Conservation (phyloP, 2,888 invertebrate species). For the Digitonthophagus gazella region DNA sequence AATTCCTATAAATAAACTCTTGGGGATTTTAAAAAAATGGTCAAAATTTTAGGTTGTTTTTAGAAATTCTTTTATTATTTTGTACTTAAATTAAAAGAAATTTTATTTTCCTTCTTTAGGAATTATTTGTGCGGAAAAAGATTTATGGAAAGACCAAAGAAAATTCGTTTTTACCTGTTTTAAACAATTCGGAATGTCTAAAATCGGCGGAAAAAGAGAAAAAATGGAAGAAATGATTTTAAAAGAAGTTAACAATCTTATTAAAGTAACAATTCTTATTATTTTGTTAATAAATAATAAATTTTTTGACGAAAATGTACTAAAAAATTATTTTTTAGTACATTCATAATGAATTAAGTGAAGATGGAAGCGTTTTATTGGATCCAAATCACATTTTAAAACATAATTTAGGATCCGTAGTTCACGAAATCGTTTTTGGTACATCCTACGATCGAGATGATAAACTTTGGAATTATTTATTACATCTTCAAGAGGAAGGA, state of each 20-base stretch:
- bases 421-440: constrained; percentile 78
- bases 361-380: constrained; percentile 38
- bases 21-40: too few species aligned
- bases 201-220: constrained; percentile 60
- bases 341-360: constrained; percentile 27
- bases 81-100: neutral
- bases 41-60: too few species aligned
- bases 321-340: constrained; percentile 26
- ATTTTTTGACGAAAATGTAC: neutral
- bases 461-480: constrained; percentile 73
- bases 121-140: constrained; percentile 78
- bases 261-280: constrained; percentile 56
- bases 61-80: neutral
- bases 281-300: neutral
- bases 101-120: constrained; percentile 55
- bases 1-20: too few species aligned
- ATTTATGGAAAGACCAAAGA: constrained; percentile 79
- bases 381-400: constrained; percentile 59
- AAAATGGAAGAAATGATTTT: constrained; percentile 66
- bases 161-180: constrained; percentile 70
- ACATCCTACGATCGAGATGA: constrained; percentile 67
- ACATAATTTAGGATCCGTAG: constrained; percentile 74
- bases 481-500: constrained; percentile 78
- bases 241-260: constrained; percentile 60
- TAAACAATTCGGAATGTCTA: constrained; percentile 71